These are phyloP conservation scores for Drosophila paulistorum DNA, from an alignment of 1,140 invertebrate species.

Conservation along the genomic window DNA sequence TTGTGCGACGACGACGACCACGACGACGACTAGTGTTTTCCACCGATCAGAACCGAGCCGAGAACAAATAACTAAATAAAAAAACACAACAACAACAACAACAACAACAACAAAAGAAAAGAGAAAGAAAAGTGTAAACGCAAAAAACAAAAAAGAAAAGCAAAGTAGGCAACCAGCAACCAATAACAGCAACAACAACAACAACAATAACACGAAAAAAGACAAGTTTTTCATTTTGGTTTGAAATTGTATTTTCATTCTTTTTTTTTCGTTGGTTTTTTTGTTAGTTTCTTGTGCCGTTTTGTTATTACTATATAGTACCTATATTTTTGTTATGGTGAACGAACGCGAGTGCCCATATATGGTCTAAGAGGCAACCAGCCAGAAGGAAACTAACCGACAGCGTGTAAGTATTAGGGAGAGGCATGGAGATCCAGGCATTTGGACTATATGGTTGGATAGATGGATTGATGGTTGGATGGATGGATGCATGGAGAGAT, in stretches of 20 bases:
- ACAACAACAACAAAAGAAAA: conserved; percentile 26
- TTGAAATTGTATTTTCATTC: conserved; percentile 13
- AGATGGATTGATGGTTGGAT: too few species aligned
- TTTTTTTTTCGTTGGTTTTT: conserved; percentile 40
- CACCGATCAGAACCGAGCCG: conserved; percentile 38
- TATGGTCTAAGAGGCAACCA: conserved; percentile 57
- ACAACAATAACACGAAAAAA: conserved; percentile 28
- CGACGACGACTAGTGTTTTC: conserved; percentile 23
- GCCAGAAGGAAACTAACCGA: conserved; percentile 24
- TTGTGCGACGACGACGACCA: conserved; percentile 58
- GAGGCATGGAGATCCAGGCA: not conserved
- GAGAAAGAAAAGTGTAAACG: conserved; percentile 27
- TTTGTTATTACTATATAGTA: conserved; percentile 36
- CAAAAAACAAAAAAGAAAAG: conserved; percentile 15
- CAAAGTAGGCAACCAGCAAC: conserved; percentile 15
- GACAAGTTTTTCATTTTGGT: conserved; percentile 54
- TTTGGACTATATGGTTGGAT: too few species aligned
- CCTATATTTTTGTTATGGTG: conserved; percentile 40
- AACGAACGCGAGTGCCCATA: conserved; percentile 71
- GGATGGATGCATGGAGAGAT: too few species aligned
- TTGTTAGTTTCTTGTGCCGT: conserved; percentile 54
- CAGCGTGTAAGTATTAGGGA: conserved; percentile 5
- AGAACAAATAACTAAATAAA: conserved; percentile 29
- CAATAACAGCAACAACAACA: conserved; percentile 34
- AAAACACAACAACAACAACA: conserved; percentile 9